Conservation (phyloP, 2,888 invertebrate species). For the Uropetala carovei region DNA sequence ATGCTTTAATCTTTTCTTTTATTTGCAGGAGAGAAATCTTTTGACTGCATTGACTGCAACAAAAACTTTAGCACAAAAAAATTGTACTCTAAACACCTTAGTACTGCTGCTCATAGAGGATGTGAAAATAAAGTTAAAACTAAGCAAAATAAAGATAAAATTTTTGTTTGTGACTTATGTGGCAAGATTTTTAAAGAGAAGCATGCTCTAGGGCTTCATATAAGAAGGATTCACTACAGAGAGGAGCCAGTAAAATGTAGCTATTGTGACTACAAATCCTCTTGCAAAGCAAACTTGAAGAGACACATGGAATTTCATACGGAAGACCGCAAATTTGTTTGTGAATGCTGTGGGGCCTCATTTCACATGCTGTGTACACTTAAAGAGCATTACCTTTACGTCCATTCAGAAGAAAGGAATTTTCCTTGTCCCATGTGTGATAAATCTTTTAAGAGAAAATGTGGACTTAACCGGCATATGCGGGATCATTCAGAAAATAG, state of each 20-base stretch:
- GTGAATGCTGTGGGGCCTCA: constrained; percentile 73
- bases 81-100: neutral
- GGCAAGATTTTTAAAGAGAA: neutral
- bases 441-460: constrained; percentile 61
- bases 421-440: constrained; percentile 70
- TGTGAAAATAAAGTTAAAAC: neutral
- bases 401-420: constrained; percentile 72
- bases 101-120: neutral
- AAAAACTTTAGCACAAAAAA: neutral
- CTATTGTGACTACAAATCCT: constrained; percentile 72
- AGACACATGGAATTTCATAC: constrained; percentile 73
- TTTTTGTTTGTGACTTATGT: neutral
- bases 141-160: neutral
- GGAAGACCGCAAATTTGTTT: constrained; percentile 72
- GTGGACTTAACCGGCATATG: constrained; percentile 48
- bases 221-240: neutral
- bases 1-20: neutral
- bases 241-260: constrained; percentile 69
- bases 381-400: constrained; percentile 73
- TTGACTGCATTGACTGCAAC: neutral
- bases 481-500: constrained; percentile 44
- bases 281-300: constrained; percentile 72
- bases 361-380: constrained; percentile 73
- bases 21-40: neutral
- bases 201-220: neutral